Percentiles rank a stretch among this genome's conserved stretches.
Evolutionary conservation across 2,888 invertebrate species (phyloP).

Genomic region (Ethmia dodecea): DNA sequence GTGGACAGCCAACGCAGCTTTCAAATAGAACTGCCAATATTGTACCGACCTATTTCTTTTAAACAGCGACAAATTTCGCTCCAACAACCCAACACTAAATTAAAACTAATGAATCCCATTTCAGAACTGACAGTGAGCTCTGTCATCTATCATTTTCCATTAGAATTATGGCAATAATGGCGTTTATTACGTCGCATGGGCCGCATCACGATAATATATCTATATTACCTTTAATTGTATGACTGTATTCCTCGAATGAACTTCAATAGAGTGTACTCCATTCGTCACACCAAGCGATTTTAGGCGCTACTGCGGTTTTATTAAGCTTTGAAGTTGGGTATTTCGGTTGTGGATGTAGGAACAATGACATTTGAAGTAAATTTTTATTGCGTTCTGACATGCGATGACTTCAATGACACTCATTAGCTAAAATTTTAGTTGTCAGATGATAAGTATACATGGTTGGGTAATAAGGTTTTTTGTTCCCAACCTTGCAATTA

Average conservation of each 20-base stretch:
- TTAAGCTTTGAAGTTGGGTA: background rate
- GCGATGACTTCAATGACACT: conserved; percentile 39
- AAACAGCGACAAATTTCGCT: too few relatives aligned
- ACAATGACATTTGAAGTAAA: conserved; percentile 6
- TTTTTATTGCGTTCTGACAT: conserved; percentile 45
- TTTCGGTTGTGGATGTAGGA: conserved; percentile 7
- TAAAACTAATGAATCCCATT: too few relatives aligned
- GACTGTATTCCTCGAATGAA: conserved; percentile 31
- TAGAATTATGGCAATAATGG: conserved; percentile 33
- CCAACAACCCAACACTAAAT: too few relatives aligned
- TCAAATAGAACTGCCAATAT: too few relatives aligned
- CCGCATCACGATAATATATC: conserved; percentile 43
- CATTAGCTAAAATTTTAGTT: conserved; percentile 37
- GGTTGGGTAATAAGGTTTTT: too few relatives aligned
- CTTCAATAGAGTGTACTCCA: conserved; percentile 12
- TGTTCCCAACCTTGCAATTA: too few relatives aligned
- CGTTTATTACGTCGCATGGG: conserved; percentile 32
- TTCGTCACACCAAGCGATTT: conserved; percentile 1
- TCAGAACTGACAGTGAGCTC: too few relatives aligned
- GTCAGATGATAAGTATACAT: too few relatives aligned
- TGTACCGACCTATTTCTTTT: too few relatives aligned
- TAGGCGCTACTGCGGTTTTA: background rate
- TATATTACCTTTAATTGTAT: conserved; percentile 52
- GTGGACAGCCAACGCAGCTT: too few relatives aligned
- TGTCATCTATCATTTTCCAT: conserved; percentile 33